phyloP scores from a whole-genome alignment of 2,113 vertebrate species.

The Corythornis cristatus region DNA sequence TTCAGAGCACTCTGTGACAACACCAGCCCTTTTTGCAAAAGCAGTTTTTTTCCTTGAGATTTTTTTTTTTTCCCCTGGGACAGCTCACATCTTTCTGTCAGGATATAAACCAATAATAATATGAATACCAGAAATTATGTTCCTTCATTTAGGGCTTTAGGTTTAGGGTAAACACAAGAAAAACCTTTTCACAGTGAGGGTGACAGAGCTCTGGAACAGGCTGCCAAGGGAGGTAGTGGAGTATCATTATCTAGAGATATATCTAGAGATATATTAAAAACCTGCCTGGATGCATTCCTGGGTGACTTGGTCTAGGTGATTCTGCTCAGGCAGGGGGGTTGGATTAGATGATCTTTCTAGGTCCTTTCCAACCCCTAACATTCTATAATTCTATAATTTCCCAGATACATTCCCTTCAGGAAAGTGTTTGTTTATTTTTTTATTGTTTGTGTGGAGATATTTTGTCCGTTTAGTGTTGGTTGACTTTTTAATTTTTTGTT shows the following conservation, averaged over 20 bases:
- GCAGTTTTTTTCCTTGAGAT: not conserved
- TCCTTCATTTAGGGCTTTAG: not conserved
- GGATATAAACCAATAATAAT: not conserved
- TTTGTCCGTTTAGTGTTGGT: not conserved
- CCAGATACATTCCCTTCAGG: not conserved
- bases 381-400: not conserved
- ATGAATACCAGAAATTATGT: fast-evolving
- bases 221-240: too few species aligned
- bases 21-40: not conserved
- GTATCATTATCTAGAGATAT: too few species aligned
- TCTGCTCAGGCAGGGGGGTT: too few species aligned
- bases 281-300: too few species aligned
- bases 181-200: too few species aligned
- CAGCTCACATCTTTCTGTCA: not conserved
- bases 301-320: too few species aligned
- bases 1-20: not conserved
- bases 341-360: too few species aligned
- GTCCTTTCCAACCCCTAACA: too few species aligned
- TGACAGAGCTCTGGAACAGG: too few species aligned
- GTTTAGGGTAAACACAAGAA: too few species aligned
- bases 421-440: not conserved
- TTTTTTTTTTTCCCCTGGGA: not conserved
- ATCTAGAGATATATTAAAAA: too few species aligned
- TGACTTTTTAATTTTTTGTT: not conserved
- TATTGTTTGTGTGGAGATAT: not conserved